phyloP scores from a whole-genome alignment of 2,888 invertebrate species.

The Nymphalis c-album region DNA sequence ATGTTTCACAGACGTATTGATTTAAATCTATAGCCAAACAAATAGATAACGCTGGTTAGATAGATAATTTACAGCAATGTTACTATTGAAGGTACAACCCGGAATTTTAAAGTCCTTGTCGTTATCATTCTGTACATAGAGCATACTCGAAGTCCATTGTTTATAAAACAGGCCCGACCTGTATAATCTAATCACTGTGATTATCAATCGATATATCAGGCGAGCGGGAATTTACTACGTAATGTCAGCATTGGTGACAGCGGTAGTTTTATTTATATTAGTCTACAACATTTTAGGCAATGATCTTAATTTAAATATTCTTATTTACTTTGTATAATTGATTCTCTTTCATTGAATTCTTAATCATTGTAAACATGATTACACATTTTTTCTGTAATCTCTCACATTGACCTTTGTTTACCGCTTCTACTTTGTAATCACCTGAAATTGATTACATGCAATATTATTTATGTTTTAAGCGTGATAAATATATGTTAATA shows the following conservation, averaged over 20 bases:
- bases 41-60: slow-evolving; percentile 23
- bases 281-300: too few species aligned
- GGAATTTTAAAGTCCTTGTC: slow-evolving; percentile 43
- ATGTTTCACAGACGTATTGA: slow-evolving; percentile 35
- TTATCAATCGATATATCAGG: slow-evolving; percentile 37
- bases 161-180: slow-evolving; percentile 40
- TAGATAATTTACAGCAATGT: slow-evolving; percentile 22
- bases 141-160: slow-evolving; percentile 43
- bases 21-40: slow-evolving; percentile 28
- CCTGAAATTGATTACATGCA: too few species aligned
- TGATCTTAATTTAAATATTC: too few species aligned
- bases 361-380: too few species aligned
- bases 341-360: too few species aligned
- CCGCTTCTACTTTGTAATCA: too few species aligned
- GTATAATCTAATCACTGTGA: slow-evolving; percentile 47
- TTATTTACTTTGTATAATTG: too few species aligned
- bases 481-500: too few species aligned
- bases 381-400: too few species aligned
- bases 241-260: background rate
- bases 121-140: slow-evolving; percentile 41
- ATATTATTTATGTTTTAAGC: too few species aligned
- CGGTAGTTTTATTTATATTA: background rate
- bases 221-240: slow-evolving; percentile 16
- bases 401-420: too few species aligned
- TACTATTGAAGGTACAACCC: slow-evolving; percentile 36